These are phyloP conservation scores for Scolopax rusticola DNA, from an alignment of 2,797 vertebrate species.

Conservation along the genomic window DNA sequence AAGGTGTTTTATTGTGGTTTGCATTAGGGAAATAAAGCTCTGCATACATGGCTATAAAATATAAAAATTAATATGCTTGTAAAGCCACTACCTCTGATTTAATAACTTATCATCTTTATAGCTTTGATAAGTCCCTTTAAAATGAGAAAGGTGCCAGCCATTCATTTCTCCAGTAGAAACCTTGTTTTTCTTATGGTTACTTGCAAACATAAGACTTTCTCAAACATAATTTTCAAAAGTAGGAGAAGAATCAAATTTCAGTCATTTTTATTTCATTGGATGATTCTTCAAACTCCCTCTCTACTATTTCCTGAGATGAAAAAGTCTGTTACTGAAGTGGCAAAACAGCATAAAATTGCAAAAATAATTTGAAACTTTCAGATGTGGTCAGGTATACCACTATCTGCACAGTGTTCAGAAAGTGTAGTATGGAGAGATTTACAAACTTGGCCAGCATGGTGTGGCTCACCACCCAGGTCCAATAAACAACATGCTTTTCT, in stretches of 20 bases:
- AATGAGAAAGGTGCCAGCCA: neutral
- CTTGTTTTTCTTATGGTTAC: neutral
- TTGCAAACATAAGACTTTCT: neutral
- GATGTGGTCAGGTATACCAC: neutral
- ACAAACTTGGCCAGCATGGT: neutral
- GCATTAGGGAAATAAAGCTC: neutral
- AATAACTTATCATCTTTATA: neutral
- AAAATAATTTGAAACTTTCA: neutral
- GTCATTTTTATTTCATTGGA: neutral
- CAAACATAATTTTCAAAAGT: neutral
- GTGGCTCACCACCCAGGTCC: neutral
- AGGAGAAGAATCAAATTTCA: neutral
- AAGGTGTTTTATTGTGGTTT: conserved; percentile 11
- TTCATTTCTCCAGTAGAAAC: neutral
- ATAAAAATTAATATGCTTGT: neutral
- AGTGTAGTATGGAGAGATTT: neutral
- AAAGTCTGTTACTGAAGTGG: neutral
- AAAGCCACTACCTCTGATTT: neutral
- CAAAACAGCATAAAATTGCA: neutral
- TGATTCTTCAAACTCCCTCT: neutral
- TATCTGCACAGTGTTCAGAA: neutral
- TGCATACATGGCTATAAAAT: neutral
- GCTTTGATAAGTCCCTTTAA: neutral
- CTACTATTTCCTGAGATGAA: neutral
- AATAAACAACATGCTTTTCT: neutral